A percentile compares a stretch with the other conserved stretches of the same genome.
These are phyloP conservation scores for Caenorhabditis drosophilae DNA, from an alignment of 2,888 invertebrate genomes.

Conservation along the genomic window DNA sequence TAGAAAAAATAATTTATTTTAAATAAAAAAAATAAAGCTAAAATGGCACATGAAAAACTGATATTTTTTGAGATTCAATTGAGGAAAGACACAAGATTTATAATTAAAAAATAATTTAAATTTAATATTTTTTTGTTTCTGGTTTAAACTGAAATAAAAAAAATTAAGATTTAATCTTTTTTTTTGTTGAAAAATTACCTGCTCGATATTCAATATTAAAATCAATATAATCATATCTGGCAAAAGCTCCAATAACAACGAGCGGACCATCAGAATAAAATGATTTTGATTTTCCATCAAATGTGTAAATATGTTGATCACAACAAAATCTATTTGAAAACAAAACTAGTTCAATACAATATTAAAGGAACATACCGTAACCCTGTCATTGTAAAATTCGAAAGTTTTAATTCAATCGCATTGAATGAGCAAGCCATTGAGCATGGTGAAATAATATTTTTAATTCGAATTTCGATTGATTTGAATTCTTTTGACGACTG, in stretches of 20 bases:
- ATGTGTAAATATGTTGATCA: conserved; percentile 34
- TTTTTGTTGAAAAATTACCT: no score
- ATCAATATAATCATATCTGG: conserved; percentile 35
- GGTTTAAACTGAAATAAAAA: no score
- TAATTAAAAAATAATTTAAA: no score
- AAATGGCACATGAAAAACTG: no score
- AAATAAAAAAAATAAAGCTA: no score
- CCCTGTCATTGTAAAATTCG: conserved; percentile 41
- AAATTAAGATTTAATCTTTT: no score
- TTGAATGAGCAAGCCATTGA: conserved; percentile 41
- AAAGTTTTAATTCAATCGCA: conserved; percentile 26
- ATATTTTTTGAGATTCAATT: no score
- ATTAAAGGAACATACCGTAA: conserved; percentile 12
- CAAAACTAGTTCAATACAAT: no score
- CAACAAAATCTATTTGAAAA: conserved; percentile 38
- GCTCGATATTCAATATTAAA: conserved; percentile 32
- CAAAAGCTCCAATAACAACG: conserved; percentile 35
- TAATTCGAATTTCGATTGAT: conserved; percentile 16
- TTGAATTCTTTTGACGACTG: neutral
- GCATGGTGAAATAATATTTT: conserved; percentile 36
- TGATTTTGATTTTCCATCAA: conserved; percentile 8
- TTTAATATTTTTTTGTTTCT: no score
- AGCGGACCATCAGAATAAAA: conserved; percentile 16
- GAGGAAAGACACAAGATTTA: no score
- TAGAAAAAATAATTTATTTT: no score